Percentiles rank a stretch among this genome's conserved stretches.
phyloP scores from a whole-genome alignment of 2,113 vertebrate species.

The Platysteira castanea region DNA sequence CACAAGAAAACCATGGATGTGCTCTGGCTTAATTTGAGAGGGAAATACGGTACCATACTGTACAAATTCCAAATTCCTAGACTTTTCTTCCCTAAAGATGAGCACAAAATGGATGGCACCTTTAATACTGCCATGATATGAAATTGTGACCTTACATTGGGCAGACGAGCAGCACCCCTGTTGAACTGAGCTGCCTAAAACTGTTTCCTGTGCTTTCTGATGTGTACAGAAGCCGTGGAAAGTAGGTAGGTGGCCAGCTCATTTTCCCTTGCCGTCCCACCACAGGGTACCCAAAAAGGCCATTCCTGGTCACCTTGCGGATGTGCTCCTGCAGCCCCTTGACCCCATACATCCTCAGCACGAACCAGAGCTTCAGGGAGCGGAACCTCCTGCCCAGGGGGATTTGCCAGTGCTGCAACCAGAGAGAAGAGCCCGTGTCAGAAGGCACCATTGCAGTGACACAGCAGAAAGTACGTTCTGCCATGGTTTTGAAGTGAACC shows the following conservation, averaged over 20 bases:
- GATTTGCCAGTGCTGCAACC: slow-evolving; percentile 92
- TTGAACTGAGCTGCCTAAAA: background rate
- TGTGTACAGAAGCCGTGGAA: background rate
- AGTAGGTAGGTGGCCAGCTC: background rate
- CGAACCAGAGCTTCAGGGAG: slow-evolving; percentile 96
- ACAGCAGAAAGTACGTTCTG: background rate
- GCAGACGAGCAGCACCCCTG: background rate
- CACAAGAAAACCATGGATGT: background rate
- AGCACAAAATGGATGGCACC: background rate
- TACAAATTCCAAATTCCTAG: background rate
- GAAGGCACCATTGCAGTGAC: background rate
- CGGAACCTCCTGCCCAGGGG: slow-evolving; percentile 93
- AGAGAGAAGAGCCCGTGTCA: background rate
- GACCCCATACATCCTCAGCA: slow-evolving; percentile 89
- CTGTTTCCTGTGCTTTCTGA: background rate
- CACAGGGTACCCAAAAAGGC: background rate
- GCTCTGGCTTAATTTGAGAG: background rate
- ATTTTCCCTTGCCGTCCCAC: background rate
- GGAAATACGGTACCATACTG: background rate
- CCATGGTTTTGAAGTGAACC: accelerated
- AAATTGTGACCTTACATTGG: background rate
- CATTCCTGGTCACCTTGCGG: slow-evolving; percentile 76
- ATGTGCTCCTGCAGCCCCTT: slow-evolving; percentile 87
- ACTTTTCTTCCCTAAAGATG: background rate
- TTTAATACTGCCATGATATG: accelerated